Percentiles rank a stretch among this genome's conserved stretches.
Conservation (phyloP, 2,888 invertebrate genomes). For the Gisinianus flammeolus region DNA sequence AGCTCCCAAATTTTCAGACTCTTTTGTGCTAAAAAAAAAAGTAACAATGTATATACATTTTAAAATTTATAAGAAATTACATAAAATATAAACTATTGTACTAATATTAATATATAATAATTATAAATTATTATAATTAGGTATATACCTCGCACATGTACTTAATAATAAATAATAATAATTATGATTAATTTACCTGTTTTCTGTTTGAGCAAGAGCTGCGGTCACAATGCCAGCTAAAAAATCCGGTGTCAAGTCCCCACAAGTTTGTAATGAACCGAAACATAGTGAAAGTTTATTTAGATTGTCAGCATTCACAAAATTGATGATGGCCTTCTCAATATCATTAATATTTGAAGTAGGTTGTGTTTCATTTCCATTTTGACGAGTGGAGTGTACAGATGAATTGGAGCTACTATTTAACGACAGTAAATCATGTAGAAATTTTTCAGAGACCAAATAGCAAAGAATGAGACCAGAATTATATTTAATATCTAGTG, state of each 20-base stretch:
- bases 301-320: slow-evolving; percentile 28
- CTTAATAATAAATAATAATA: slow-evolving; percentile 45
- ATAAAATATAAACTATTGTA: not conserved
- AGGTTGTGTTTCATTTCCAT: not conserved
- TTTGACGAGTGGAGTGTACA: not conserved
- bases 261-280: slow-evolving; percentile 45
- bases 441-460: not conserved
- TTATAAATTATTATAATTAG: not conserved
- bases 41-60: not conserved
- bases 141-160: not conserved
- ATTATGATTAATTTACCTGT: slow-evolving; percentile 32
- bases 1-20: slow-evolving; percentile 52
- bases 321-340: slow-evolving; percentile 26
- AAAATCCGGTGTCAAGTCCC: slow-evolving; percentile 25
- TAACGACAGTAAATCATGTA: not conserved
- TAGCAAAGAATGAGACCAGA: slow-evolving; percentile 49
- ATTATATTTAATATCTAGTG: slow-evolving; percentile 51
- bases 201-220: not conserved
- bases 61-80: not conserved
- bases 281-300: slow-evolving; percentile 49
- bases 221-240: slow-evolving; percentile 17
- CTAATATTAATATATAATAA: not conserved
- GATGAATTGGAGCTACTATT: not conserved
- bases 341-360: slow-evolving; percentile 20
- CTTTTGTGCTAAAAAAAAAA: slow-evolving; percentile 50